phyloP scores from a whole-genome alignment of 2,797 vertebrate genomes.

The Acropternis orthonyx region DNA sequence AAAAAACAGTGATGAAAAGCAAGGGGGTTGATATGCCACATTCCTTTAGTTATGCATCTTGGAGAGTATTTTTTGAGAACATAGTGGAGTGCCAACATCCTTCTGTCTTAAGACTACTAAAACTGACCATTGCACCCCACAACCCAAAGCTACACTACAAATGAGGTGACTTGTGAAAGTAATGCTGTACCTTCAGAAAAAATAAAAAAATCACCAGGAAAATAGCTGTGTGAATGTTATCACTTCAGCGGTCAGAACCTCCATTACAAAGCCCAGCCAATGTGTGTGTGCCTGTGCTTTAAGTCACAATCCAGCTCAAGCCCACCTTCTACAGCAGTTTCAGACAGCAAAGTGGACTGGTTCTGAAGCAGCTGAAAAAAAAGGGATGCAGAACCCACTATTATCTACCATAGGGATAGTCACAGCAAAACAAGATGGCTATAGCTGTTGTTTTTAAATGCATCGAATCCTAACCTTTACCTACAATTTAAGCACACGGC shows the following conservation, averaged over 20 bases:
- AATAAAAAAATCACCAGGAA: background rate
- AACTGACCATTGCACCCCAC: background rate
- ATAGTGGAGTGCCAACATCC: background rate
- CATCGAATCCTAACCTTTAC: background rate
- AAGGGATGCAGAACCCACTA: background rate
- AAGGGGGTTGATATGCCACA: background rate
- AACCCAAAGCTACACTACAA: background rate
- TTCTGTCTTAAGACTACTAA: background rate
- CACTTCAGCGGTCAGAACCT: constrained; percentile 10
- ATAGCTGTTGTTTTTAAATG: background rate
- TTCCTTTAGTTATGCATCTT: background rate
- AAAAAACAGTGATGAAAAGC: background rate
- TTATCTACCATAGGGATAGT: background rate
- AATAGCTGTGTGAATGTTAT: background rate
- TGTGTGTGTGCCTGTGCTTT: background rate
- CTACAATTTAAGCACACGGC: background rate
- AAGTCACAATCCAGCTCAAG: background rate
- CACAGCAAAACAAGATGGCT: background rate
- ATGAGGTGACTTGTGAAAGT: background rate
- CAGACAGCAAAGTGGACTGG: background rate
- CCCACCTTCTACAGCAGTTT: background rate
- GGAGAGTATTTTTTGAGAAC: background rate
- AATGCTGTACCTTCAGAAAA: background rate
- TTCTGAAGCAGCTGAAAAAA: background rate
- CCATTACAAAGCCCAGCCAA: background rate